A percentile compares a stretch with the other conserved stretches of the same genome.
These are phyloP conservation scores for Ptilodon capucinus DNA, from an alignment of 2,888 invertebrate genomes.

Conservation along the genomic window DNA sequence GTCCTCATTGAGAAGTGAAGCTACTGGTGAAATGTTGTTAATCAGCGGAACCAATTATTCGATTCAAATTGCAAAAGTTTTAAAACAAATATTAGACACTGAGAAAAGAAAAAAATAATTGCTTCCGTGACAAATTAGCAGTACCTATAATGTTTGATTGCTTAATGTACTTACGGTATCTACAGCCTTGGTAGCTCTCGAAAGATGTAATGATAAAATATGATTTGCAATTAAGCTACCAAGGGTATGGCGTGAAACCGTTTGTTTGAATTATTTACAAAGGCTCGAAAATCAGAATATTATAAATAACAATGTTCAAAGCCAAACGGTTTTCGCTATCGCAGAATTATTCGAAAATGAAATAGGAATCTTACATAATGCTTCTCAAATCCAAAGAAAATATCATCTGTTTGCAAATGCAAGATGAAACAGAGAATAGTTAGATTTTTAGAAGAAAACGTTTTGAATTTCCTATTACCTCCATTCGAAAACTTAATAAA, in stretches of 20 bases:
- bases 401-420: constrained; percentile 68
- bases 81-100: not conserved
- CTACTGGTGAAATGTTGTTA: constrained; percentile 71
- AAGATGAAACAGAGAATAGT: constrained; percentile 65
- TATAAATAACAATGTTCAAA: constrained; percentile 24
- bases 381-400: constrained; percentile 67
- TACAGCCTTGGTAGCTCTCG: constrained; percentile 53
- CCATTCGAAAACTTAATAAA: constrained; percentile 32
- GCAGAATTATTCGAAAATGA: constrained; percentile 48
- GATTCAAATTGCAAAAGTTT: not conserved
- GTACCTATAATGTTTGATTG: constrained; percentile 48
- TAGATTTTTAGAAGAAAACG: constrained; percentile 48
- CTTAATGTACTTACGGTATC: constrained; percentile 56
- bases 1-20: constrained; percentile 71
- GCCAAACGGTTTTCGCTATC: constrained; percentile 46
- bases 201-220: constrained; percentile 16
- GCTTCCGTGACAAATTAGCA: constrained; percentile 45
- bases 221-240: constrained; percentile 52
- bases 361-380: constrained; percentile 65
- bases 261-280: constrained; percentile 43
- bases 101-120: constrained; percentile 29
- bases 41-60: constrained; percentile 46
- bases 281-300: constrained; percentile 18
- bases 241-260: constrained; percentile 38
- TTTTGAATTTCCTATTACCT: constrained; percentile 28